Evolutionary conservation across 2,113 vertebrate genomes (phyloP), one percentile per base, ranked within the genome.

Genomic region (Taxidea taxus): DNA sequence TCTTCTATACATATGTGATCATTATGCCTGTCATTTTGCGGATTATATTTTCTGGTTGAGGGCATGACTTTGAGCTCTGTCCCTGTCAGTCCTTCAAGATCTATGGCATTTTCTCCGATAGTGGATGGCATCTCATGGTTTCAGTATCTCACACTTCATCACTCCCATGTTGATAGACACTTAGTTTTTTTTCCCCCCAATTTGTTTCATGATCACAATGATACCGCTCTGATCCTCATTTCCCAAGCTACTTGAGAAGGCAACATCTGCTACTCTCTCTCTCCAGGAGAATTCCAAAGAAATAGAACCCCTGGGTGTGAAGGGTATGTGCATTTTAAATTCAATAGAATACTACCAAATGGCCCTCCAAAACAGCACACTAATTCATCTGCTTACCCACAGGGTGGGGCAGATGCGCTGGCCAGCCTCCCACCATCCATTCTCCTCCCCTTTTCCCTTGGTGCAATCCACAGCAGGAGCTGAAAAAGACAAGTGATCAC

Each of bases 261-360:
- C 51, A 51, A 8, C 72, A 86, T 90, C 95, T 95, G 85, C 82
- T 34, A 14, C 85, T 51, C 0, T 90, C 81, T 90, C 81, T 87
- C 85, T 88, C 82, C 34, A 74, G 42, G n/a, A 77, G 49, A 77
- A 8, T 58, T 70, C 44, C 62, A 64, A 90, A 85, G 70, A 82
- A 90, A 90, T 51, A n/a, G 29, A 62, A 68, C 82, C 80, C 60
- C 62, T 95, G 93, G 85, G 37, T 77, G 72, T 81, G 86, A 72
- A 88, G 89, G 37, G n/a, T 49, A 44, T 64, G 47, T 60, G 42
- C n/a, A 27, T 42, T 88, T 80, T 39, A 83, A 87, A 80, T 68
- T 90, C 39, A 94, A 21, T 70, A 54, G 62, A 87, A 51, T 75
- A 3, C 20, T 88, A 77, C 70, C 37, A 70, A 96, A 80, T 56